These are phyloP conservation scores for Helicolenus hilgendorfi DNA, from an alignment of 2,797 vertebrate species.

Conservation along the genomic window DNA sequence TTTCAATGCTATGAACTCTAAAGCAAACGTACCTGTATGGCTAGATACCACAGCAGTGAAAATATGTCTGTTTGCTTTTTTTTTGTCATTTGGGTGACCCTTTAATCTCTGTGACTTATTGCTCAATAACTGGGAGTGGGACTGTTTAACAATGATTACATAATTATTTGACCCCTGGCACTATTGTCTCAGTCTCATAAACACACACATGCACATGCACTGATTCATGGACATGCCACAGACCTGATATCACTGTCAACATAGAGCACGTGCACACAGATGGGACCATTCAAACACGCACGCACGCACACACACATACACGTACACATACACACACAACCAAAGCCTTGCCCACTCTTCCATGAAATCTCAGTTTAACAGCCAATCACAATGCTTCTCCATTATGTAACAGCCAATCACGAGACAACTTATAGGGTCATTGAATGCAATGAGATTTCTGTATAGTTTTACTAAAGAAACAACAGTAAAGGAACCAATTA, in stretches of 20 bases:
- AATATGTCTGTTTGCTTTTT: not conserved
- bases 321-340: constrained; percentile 1
- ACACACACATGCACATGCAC: not conserved
- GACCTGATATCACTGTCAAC: constrained; percentile 59
- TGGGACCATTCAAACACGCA: not conserved
- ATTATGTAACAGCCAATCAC: constrained; percentile 72
- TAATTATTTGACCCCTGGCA: constrained; percentile 17
- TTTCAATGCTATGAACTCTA: not conserved
- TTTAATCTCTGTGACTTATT: not conserved
- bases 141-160: constrained; percentile 18
- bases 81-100: not conserved
- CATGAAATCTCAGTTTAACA: constrained; percentile 27
- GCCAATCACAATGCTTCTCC: constrained; percentile 62
- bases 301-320: not conserved
- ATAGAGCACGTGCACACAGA: constrained; percentile 39
- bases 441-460: constrained; percentile 8
- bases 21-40: not conserved
- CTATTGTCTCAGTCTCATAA: constrained; percentile 1
- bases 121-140: not conserved
- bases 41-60: not conserved
- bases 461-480: not conserved
- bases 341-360: constrained; percentile 19
- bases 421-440: constrained; percentile 11
- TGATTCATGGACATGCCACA: not conserved
- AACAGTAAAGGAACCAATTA: not conserved